These are phyloP conservation scores for Episyrphus balteatus DNA, from an alignment of 1,140 invertebrate genomes.

Conservation along the genomic window DNA sequence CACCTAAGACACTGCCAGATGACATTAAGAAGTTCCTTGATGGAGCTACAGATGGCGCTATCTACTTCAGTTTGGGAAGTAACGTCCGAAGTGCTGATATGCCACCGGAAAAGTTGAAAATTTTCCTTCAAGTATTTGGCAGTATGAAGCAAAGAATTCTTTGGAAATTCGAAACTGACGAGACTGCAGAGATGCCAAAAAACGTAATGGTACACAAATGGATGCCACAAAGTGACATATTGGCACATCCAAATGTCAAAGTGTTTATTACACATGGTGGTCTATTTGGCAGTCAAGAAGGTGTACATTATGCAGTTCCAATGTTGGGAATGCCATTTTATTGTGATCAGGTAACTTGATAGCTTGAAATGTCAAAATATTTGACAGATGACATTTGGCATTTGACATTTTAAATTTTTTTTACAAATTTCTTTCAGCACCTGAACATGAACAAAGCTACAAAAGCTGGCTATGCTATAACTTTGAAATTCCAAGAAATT, in stretches of 20 bases:
- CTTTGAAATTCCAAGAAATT: constrained; percentile 19
- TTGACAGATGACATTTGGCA: too few species aligned
- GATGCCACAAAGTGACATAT: constrained; percentile 51
- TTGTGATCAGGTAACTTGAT: constrained; percentile 37
- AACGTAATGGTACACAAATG: constrained; percentile 49
- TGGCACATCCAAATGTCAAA: constrained; percentile 46
- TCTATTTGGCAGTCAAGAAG: constrained; percentile 46
- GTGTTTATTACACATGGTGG: constrained; percentile 53
- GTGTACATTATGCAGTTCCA: constrained; percentile 47
- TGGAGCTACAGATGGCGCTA: constrained; percentile 40
- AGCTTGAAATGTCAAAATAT: background rate
- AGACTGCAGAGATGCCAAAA: constrained; percentile 36
- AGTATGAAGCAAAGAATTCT: constrained; percentile 44
- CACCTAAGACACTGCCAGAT: constrained; percentile 28
- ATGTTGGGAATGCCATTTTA: constrained; percentile 50
- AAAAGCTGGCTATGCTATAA: constrained; percentile 14
- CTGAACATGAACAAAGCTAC: constrained; percentile 17
- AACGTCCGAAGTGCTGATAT: constrained; percentile 32
- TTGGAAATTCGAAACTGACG: constrained; percentile 50
- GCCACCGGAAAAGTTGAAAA: constrained; percentile 33
- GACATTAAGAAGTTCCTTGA: constrained; percentile 32
- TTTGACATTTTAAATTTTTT: background rate
- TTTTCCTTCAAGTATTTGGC: constrained; percentile 42
- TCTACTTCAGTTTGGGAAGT: constrained; percentile 44
- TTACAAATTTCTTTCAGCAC: constrained; percentile 1